Evolutionary conservation across 1,140 invertebrate species (phyloP).

Genomic region (Drosophila santomea): DNA sequence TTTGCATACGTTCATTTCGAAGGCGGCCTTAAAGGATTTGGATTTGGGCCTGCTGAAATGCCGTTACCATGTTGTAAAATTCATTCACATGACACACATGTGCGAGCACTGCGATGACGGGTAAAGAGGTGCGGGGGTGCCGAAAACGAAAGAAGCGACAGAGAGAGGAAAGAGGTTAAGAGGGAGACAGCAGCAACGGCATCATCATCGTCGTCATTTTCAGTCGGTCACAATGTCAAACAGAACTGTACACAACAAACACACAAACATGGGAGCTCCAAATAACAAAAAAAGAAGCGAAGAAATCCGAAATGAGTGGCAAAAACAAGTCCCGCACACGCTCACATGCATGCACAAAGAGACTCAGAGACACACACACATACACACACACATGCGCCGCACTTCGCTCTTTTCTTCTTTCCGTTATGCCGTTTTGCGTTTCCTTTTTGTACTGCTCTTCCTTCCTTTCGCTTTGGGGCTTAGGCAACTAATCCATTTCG

Average conservation of each 20-base stretch:
- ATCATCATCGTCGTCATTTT: conserved; percentile 31
- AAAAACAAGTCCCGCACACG: conserved; percentile 38
- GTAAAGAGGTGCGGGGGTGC: no score
- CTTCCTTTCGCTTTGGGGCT: conserved; percentile 34
- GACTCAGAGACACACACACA: conserved; percentile 4
- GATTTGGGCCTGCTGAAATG: conserved; percentile 21
- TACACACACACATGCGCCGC: conserved; percentile 18
- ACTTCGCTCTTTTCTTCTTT: conserved; percentile 30
- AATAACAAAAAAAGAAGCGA: conserved; percentile 7
- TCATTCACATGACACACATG: conserved; percentile 56
- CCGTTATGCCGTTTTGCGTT: conserved; percentile 42
- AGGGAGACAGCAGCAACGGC: conserved; percentile 21
- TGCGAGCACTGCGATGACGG: background rate
- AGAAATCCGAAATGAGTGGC: conserved; percentile 33
- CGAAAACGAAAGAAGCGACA: background rate
- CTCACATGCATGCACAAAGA: conserved; percentile 9
- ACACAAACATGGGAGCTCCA: conserved; percentile 16
- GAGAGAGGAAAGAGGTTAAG: background rate
- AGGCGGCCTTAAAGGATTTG: conserved; percentile 54
- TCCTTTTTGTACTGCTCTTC: conserved; percentile 36
- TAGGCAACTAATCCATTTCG: conserved; percentile 74
- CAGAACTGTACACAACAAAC: conserved; percentile 59
- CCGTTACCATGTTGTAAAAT: conserved; percentile 56
- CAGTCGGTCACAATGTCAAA: conserved; percentile 75
- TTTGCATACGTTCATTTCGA: conserved; percentile 46